These are phyloP conservation scores for Chirona hameri DNA, from an alignment of 2,888 invertebrate genomes.

Conservation along the genomic window DNA sequence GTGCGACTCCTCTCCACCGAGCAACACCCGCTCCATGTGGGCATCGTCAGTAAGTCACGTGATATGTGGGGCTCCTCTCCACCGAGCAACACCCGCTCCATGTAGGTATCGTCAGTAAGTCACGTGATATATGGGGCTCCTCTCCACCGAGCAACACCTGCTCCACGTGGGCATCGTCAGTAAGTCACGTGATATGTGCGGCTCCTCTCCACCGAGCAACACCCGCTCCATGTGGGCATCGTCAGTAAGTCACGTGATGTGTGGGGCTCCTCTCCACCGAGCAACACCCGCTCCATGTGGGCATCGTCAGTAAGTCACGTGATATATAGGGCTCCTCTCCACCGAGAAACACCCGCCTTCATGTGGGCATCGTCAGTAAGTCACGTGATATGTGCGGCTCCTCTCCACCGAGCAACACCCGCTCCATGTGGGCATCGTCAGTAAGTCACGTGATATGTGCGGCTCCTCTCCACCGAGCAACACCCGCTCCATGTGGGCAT, in stretches of 20 bases:
- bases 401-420: conserved; percentile 39
- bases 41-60: too few relatives aligned
- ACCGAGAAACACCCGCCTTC: conserved; percentile 37
- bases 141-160: conserved; percentile 39
- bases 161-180: conserved; percentile 43
- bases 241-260: too few relatives aligned
- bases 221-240: conserved; percentile 34
- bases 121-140: conserved; percentile 45
- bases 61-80: too few relatives aligned
- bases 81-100: conserved; percentile 37
- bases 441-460: conserved; percentile 46
- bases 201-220: conserved; percentile 39
- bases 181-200: conserved; percentile 45
- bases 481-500: conserved; percentile 42
- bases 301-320: conserved; percentile 46
- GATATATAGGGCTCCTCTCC: conserved; percentile 42
- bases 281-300: conserved; percentile 40
- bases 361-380: conserved; percentile 45
- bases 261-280: conserved; percentile 40
- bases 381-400: conserved; percentile 45
- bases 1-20: too few relatives aligned
- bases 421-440: conserved; percentile 43
- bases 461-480: conserved; percentile 39
- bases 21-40: too few relatives aligned
- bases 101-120: conserved; percentile 44